Conservation (phyloP, 2,888 invertebrate species). For the Erebia ligea region DNA sequence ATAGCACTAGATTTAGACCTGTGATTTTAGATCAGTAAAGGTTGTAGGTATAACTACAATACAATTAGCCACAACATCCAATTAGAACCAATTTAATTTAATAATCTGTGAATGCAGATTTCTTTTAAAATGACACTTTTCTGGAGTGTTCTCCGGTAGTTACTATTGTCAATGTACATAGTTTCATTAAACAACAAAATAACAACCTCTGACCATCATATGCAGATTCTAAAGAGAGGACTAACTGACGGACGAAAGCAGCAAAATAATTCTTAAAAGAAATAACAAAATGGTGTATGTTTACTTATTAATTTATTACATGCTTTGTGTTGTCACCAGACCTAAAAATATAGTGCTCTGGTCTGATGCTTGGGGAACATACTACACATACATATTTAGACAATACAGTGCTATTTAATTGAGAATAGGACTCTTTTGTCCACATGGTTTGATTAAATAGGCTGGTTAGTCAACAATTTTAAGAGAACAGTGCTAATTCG, state of each 20-base stretch:
- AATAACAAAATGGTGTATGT: slow-evolving; percentile 7
- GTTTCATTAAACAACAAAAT: background rate
- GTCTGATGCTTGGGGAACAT: slow-evolving; percentile 9
- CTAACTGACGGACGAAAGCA: no score
- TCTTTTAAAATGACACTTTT: no score
- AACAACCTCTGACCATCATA: background rate
- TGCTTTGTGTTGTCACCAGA: slow-evolving; percentile 24
- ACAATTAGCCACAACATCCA: no score
- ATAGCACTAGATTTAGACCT: no score
- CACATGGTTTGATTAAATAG: no score
- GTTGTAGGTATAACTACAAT: no score
- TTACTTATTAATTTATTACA: background rate
- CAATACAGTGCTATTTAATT: background rate
- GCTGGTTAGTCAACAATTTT: no score
- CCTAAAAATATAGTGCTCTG: background rate
- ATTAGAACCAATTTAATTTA: no score
- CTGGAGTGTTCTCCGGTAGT: background rate
- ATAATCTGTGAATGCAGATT: no score
- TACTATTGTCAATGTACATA: background rate
- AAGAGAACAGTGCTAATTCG: no score
- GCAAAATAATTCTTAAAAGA: background rate
- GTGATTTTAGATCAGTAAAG: no score
- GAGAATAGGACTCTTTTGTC: background rate
- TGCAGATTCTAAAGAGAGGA: background rate
- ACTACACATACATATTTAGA: background rate